Percentiles rank a stretch among this genome's conserved stretches.
phyloP scores from a whole-genome alignment of 2,888 invertebrate genomes.

The Antheraea yamamai region DNA sequence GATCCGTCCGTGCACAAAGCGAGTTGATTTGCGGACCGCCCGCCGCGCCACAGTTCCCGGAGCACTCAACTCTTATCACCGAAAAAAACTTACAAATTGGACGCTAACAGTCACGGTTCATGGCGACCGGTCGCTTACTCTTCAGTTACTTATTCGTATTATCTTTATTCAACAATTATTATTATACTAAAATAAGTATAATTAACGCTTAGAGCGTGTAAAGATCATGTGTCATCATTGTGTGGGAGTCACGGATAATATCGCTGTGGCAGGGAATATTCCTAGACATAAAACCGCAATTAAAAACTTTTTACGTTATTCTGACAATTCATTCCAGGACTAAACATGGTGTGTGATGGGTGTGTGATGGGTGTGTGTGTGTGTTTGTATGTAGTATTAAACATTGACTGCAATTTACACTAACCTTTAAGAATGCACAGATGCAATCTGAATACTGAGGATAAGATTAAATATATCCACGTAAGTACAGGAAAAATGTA shows the following conservation, averaged over 20 bases:
- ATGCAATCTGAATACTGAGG: too few species aligned
- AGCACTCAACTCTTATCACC: constrained; percentile 54
- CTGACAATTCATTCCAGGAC: neutral
- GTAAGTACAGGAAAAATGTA: too few species aligned
- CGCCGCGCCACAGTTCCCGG: constrained; percentile 57
- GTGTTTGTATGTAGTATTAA: too few species aligned
- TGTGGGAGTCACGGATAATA: neutral
- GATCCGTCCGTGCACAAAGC: constrained; percentile 56
- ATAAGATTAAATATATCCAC: too few species aligned
- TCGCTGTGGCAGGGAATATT: neutral
- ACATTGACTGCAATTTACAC: too few species aligned
- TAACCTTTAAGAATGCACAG: neutral
- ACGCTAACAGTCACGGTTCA: constrained; percentile 33
- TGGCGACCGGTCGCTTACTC: neutral
- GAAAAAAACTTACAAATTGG: constrained; percentile 68
- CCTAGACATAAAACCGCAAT: neutral
- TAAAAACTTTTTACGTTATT: neutral
- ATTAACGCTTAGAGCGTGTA: neutral
- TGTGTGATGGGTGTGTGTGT: too few species aligned
- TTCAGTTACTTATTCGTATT: neutral
- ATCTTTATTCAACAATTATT: neutral
- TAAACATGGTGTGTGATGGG: too few species aligned
- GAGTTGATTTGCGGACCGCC: constrained; percentile 63
- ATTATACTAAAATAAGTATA: neutral
- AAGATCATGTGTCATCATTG: neutral